Conservation (phyloP, 2,888 invertebrate species). For the Prosapia bicincta region DNA sequence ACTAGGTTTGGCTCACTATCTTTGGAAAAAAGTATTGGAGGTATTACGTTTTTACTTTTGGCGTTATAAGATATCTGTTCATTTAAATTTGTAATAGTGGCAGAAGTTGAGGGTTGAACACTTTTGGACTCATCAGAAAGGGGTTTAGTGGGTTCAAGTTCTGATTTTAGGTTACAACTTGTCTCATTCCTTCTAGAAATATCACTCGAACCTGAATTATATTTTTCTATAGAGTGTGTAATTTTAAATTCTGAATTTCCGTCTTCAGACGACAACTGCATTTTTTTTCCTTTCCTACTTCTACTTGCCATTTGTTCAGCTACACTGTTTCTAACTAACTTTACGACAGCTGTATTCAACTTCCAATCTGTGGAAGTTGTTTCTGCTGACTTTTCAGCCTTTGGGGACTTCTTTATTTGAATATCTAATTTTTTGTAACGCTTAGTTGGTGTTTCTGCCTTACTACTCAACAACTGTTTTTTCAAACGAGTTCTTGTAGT, state of each 20-base stretch:
- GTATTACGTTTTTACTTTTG: neutral
- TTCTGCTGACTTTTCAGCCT: neutral
- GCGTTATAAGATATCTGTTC: neutral
- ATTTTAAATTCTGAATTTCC: neutral
- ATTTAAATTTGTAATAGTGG: too few species aligned
- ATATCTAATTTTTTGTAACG: constrained; percentile 13
- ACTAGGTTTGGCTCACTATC: neutral
- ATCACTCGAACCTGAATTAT: neutral
- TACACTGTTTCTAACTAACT: neutral
- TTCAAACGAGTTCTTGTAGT: neutral
- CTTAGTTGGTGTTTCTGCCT: neutral
- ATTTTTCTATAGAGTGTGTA: neutral
- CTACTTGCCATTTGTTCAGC: neutral
- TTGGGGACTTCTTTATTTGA: constrained; percentile 23
- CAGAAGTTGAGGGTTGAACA: too few species aligned
- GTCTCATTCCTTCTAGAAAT: too few species aligned
- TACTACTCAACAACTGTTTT: neutral
- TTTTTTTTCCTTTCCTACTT: too few species aligned
- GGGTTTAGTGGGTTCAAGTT: too few species aligned
- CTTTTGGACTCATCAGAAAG: too few species aligned
- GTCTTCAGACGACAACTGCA: neutral
- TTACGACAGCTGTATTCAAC: neutral
- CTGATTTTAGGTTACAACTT: too few species aligned
- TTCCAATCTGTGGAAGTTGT: neutral
- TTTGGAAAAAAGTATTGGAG: neutral